A percentile compares a stretch with the other conserved stretches of the same genome.
Conservation (phyloP, 2,113 vertebrate genomes). For the Rhinolophus ferrumequinum region DNA sequence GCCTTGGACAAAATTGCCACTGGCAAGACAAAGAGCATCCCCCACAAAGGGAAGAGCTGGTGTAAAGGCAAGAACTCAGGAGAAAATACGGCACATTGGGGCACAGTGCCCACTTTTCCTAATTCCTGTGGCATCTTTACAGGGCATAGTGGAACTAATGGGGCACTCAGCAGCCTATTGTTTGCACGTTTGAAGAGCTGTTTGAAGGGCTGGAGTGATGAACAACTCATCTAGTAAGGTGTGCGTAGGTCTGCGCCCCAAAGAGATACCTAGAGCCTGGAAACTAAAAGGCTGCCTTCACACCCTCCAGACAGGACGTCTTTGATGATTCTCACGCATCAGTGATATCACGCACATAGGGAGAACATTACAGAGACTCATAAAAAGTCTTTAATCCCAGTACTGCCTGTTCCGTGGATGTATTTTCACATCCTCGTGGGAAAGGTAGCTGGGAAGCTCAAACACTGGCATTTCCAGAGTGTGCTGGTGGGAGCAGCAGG, state of each 20-base stretch:
- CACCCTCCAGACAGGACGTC: not conserved
- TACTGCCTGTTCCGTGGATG: rapidly evolving
- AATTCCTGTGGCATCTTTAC: not conserved
- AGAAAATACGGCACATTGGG: rapidly evolving
- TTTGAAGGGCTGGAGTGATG: not conserved
- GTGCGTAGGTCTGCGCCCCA: rapidly evolving
- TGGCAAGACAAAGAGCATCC: not conserved
- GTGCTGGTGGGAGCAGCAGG: not conserved
- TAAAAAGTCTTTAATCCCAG: not conserved
- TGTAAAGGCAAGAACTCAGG: not conserved
- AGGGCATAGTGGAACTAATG: rapidly evolving
- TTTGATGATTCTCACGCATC: not conserved
- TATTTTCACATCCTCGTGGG: not conserved
- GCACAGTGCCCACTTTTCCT: rapidly evolving
- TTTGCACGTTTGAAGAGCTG: not conserved
- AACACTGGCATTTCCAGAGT: not conserved
- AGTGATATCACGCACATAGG: rapidly evolving
- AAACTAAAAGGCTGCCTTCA: not conserved
- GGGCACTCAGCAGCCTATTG: not conserved
- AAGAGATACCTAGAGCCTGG: not conserved
- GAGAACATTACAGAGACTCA: not conserved
- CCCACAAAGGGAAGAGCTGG: not conserved
- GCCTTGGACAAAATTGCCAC: not conserved
- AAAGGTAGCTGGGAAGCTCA: not conserved
- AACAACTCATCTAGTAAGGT: rapidly evolving